Evolutionary conservation across 2,888 invertebrate genomes (phyloP).

Genomic region (Drosophila ustulata): DNA sequence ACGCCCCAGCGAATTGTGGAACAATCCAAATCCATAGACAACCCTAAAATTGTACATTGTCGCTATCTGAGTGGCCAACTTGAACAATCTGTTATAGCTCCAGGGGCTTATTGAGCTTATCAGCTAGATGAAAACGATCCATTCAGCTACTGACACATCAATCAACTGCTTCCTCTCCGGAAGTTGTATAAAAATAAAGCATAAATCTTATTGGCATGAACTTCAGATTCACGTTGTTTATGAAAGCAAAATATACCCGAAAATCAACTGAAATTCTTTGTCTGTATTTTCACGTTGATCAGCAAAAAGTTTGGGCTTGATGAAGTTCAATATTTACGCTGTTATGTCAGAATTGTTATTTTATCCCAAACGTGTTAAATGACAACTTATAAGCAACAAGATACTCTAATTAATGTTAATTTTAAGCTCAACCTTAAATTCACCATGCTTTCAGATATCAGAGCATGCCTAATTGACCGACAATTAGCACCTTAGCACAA

Average conservation of each 20-base stretch:
- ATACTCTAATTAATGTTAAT: conserved; percentile 15
- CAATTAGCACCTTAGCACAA: not conserved
- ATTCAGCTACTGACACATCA: conserved; percentile 3
- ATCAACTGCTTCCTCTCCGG: not conserved
- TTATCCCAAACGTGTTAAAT: conserved; percentile 1
- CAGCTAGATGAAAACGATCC: conserved; percentile 7
- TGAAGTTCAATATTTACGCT: not conserved
- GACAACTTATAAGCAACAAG: conserved; percentile 1
- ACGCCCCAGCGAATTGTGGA: conserved; percentile 41
- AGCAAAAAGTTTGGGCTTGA: not conserved
- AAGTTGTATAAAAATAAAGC: not conserved
- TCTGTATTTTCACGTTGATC: not conserved
- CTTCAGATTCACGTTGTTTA: not conserved
- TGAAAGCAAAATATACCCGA: no score
- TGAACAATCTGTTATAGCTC: conserved; percentile 23
- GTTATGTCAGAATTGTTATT: not conserved
- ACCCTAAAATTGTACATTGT: conserved; percentile 40
- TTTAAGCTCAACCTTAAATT: not conserved
- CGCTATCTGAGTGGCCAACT: conserved; percentile 22
- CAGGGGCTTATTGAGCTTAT: conserved; percentile 6
- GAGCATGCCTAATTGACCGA: not conserved
- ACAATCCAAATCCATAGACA: conserved; percentile 40
- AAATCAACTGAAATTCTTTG: not conserved
- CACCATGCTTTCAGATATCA: not conserved
- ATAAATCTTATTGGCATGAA: not conserved